phyloP scores from a whole-genome alignment of 2,888 invertebrate species.

The Drosophila neonasuta region DNA sequence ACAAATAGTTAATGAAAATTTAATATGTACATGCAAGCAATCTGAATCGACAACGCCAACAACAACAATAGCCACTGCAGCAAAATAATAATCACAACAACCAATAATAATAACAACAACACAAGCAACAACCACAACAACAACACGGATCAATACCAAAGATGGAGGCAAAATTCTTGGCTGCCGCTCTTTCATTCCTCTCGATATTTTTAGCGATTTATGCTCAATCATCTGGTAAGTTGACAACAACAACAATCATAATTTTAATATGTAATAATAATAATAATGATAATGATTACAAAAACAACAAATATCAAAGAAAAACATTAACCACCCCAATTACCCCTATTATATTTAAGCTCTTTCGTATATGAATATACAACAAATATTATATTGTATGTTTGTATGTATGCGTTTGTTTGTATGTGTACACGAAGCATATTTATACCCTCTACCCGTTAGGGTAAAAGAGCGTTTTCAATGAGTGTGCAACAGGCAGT shows the following conservation, averaged over 20 bases:
- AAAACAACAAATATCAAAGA: slow-evolving; percentile 17
- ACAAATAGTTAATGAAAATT: slow-evolving; percentile 65
- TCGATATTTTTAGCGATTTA: slow-evolving; percentile 82
- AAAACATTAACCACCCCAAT: slow-evolving; percentile 15
- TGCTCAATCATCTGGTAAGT: slow-evolving; percentile 81
- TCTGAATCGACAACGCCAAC: slow-evolving; percentile 52
- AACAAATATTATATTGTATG: slow-evolving; percentile 18
- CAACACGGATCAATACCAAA: slow-evolving; percentile 82
- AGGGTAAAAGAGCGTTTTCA: background rate
- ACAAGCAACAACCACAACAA: slow-evolving; percentile 42
- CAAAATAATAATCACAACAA: slow-evolving; percentile 41
- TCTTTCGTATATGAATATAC: slow-evolving; percentile 26
- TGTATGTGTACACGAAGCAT: slow-evolving; percentile 11
- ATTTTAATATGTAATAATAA: slow-evolving; percentile 22
- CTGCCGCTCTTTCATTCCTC: slow-evolving; percentile 82
- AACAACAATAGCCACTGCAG: slow-evolving; percentile 42
- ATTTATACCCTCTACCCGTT: background rate
- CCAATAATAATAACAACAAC: slow-evolving; percentile 50
- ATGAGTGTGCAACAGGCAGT: background rate
- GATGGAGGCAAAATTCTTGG: slow-evolving; percentile 82
- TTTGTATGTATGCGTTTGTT: slow-evolving; percentile 13
- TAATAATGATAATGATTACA: slow-evolving; percentile 17
- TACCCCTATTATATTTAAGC: slow-evolving; percentile 41
- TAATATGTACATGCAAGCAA: slow-evolving; percentile 56
- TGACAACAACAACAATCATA: slow-evolving; percentile 36